These are phyloP conservation scores for Callipepla squamata DNA, from an alignment of 2,113 vertebrate genomes.

Conservation along the genomic window DNA sequence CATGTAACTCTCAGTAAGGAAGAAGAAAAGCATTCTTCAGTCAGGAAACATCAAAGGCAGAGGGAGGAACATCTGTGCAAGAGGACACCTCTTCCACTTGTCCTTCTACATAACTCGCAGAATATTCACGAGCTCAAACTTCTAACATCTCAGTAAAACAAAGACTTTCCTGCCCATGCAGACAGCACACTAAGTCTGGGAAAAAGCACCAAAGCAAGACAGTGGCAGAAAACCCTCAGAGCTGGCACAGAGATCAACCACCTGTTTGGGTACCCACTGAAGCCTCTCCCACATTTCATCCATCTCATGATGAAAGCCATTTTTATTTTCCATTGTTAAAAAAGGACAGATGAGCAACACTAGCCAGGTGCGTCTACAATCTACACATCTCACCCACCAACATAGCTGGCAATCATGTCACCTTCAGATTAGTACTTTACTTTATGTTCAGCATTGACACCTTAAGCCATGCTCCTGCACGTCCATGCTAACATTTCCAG, in stretches of 20 bases:
- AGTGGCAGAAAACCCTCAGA: neutral
- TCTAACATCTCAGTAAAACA: neutral
- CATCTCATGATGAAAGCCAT: neutral
- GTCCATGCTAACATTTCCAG: neutral
- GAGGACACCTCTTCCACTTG: neutral
- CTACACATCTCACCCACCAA: neutral
- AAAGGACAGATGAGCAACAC: neutral
- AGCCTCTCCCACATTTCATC: neutral
- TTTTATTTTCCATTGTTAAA: neutral
- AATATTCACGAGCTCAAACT: neutral
- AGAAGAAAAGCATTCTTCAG: slow-evolving; percentile 34
- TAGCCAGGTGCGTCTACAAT: neutral
- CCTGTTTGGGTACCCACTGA: neutral
- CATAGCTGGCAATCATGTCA: neutral
- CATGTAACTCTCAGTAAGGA: neutral
- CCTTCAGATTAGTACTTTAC: neutral
- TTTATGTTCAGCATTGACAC: neutral
- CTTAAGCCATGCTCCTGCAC: neutral
- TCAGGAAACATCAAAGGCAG: slow-evolving; percentile 12
- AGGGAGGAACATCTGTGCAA: neutral
- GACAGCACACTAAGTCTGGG: neutral
- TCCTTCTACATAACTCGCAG: neutral
- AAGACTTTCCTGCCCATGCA: neutral
- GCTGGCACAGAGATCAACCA: neutral
- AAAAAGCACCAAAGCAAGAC: neutral